Percentiles rank a stretch among this genome's conserved stretches.
phyloP scores from a whole-genome alignment of 2,797 vertebrate genomes.

The Acridotheres tristis region DNA sequence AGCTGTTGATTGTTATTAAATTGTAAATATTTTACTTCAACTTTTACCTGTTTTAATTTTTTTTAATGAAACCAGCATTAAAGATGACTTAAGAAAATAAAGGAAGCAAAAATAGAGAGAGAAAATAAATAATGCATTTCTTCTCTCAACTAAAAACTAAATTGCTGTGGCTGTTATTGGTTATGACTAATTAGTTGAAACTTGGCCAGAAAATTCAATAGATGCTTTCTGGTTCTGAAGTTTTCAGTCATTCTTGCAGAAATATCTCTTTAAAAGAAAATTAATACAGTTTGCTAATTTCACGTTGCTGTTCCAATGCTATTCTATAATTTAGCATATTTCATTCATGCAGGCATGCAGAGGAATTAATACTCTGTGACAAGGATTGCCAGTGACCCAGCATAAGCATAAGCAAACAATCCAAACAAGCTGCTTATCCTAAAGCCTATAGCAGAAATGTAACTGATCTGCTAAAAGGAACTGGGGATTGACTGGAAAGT shows the following conservation, averaged over 20 bases:
- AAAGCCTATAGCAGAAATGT: not conserved
- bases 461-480: not conserved
- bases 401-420: not conserved
- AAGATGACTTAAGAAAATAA: not conserved
- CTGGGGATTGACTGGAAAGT: not conserved
- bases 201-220: not conserved
- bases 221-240: not conserved
- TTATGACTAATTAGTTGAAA: not conserved
- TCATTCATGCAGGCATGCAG: not conserved
- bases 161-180: not conserved
- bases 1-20: not conserved
- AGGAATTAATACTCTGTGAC: not conserved
- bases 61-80: not conserved
- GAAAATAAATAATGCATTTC: not conserved
- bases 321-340: not conserved
- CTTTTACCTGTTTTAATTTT: not conserved
- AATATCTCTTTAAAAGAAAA: not conserved
- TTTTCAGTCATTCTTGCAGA: not conserved
- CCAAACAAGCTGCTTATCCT: not conserved
- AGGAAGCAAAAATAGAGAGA: not conserved
- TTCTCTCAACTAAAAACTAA: not conserved
- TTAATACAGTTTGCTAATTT: not conserved
- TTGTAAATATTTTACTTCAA: not conserved
- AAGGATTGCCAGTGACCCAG: not conserved
- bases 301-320: not conserved